Base-by-base conservation (phyloP, 2,113 vertebrate species). In the Baryphthengus martii region DNA sequence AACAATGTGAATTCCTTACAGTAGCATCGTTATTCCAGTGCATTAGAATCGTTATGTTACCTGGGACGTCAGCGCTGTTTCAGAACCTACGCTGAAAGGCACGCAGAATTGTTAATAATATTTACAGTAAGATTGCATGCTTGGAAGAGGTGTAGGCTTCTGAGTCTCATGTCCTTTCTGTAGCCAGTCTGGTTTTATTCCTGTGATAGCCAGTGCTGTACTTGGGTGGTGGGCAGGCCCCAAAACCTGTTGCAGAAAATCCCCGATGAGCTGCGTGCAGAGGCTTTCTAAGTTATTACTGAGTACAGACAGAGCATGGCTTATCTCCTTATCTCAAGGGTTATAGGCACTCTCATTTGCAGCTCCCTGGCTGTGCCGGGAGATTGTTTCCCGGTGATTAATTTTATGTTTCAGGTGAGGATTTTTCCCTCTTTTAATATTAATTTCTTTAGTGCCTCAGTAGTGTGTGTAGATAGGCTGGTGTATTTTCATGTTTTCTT, bases 251-350 rank as follows among this genome's bases (percentile, higher is more conserved):
- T 72, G 10, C 7, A 55, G 61, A 35, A 59, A 63, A 67, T 63
- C 3, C 17, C n/a, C 23, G 33, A 68, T 55, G 58, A 72, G 4
- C 45, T 65, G n/a, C 81, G 39, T 72, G 42, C 26, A 73, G 85
- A 77, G 35, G 13, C 67, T 87, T 63, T 89, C 17, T 19, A 59
- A 95, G 49, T 89, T 89, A 50, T 56, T 90, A 39, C 77, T 52
- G 50, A 39, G 29, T 78, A 52, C 65, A 77, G 50, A 40, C 40
- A 80, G 78, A 89, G 28, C 42, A 20, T 44, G 12, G 39, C 59
- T 96, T 96, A 90, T 95, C 84, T 96, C 61, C 13, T 89, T 68
- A 95, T 96, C 89, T 50, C 28, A 23, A 21, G 66, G 35, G 58
- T 71, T 87, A 53, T 61, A 90, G 71, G 50, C 59, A 35, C 31